Evolutionary conservation across 2,797 vertebrate species (phyloP).

Genomic region (Galagoides demidoff): DNA sequence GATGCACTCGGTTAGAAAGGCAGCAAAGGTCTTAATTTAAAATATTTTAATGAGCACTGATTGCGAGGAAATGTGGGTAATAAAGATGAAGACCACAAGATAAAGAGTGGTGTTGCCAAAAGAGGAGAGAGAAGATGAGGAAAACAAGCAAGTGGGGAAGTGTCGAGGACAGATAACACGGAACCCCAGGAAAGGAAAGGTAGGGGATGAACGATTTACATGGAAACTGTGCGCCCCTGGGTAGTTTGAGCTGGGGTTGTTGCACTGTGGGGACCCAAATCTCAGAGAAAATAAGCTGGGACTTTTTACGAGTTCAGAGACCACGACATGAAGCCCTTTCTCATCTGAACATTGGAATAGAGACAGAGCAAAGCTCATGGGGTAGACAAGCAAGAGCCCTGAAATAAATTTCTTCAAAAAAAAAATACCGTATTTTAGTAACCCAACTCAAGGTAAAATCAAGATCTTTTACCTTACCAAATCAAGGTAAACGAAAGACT

Average conservation of each 20-base stretch:
- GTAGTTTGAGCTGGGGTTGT: fast-evolving
- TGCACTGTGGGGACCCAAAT: fast-evolving
- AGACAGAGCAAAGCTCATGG: background rate
- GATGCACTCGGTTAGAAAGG: constrained; percentile 67
- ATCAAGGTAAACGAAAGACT: constrained; percentile 74
- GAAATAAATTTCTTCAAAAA: constrained; percentile 41
- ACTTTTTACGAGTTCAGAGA: background rate
- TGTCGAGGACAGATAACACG: constrained; percentile 17
- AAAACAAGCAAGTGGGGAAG: constrained; percentile 79
- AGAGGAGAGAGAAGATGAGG: constrained; percentile 71
- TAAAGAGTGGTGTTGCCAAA: constrained; percentile 44
- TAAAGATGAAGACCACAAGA: constrained; percentile 70
- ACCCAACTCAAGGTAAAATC: constrained; percentile 68
- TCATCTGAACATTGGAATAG: fast-evolving
- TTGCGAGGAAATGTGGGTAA: constrained; percentile 74
- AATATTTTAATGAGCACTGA: constrained; percentile 84
- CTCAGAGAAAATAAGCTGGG: background rate
- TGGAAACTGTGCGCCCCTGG: fast-evolving
- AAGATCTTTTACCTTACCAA: too few species aligned
- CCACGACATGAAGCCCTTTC: fast-evolving
- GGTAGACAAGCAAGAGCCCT: background rate
- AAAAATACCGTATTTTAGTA: background rate
- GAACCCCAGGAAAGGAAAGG: background rate
- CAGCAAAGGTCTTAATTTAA: constrained; percentile 85
- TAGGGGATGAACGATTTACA: fast-evolving